Base-by-base conservation (phyloP, 1,140 invertebrate genomes). In the Diorhabda elongata region DNA sequence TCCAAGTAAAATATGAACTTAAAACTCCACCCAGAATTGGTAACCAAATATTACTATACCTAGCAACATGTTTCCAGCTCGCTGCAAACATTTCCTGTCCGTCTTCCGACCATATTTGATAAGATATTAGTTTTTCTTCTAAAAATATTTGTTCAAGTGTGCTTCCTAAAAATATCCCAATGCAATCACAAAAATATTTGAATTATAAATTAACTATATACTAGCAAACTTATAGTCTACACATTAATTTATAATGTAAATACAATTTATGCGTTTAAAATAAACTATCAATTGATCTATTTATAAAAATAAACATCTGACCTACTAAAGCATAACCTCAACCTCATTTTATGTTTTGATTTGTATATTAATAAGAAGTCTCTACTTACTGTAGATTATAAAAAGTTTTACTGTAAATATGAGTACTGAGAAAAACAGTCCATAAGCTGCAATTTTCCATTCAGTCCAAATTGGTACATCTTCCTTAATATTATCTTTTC, bases 1-100 rank as follows among this genome's bases (percentile, higher is more conserved):
- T 72, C 74, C 80, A 84, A 4, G 79, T 82, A 68, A 85, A 83
- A 57, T 77, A 79, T 2, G 78, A 77, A 9, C 73, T 71, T 44
- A 80, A 56, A 42, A 75, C 58, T 0, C 80, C 81, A 71, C 79
- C 80, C 5, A 80, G 5, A 4, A 75, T n/a, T 9, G 81, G 79
- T 41, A 80, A 71, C 77, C 79, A 81, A 67, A 77, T 47, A 44
- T 66, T 63, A 62, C 77, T 79, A 64, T 70, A 78, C 64, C 66
- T 72, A n/a, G 74, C 65, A 41, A 68, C 72, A 67, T 66, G 73
- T 64, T 69, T 72, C 76, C 76, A 78, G 3, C 71, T 58, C 66
- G 76, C 71, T 44, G 61, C 69, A 5, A 76, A 72, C 74, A 79
- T 75, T 5, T 77, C 69, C 43, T 77, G 71, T 7, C 77, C 77